Evolutionary conservation across 1,140 invertebrate genomes (phyloP), one percentile per base, ranked within the genome.

Genomic region (Micrasema longulum): DNA sequence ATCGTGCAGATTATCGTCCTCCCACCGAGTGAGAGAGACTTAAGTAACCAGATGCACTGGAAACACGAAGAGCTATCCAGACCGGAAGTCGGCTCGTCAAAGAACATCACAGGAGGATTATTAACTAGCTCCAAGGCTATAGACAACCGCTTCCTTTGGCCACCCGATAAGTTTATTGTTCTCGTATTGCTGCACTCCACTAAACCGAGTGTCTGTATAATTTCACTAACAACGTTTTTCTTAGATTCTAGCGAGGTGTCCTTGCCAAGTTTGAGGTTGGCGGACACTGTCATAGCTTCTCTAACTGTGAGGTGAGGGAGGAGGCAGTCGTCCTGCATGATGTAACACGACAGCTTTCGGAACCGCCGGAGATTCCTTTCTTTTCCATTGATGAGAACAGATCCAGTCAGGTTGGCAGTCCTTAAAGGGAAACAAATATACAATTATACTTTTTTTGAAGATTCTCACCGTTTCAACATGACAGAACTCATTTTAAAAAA

Each of bases 21-120:
- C 0, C 96, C 96, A 76, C 91, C 91, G 77, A 91, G 83, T 16
- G 91, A 90, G 72, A 93, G 82, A 0, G 92, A 92, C 82, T 96
- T 92, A 72, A 96, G 84, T 74, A 95, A 81, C 73, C 88, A 91
- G 75, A 97, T 90, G 82, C 95, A 95, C 82, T 97, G 95, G 79
- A 95, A 95, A 85, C 95, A 96, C 9, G 95, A 94, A 16, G 93
- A 94, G 79, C 94, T 97, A 80, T 98, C 96, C 79, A 97, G 85
- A 14, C 96, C 96, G 78, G 94, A 97, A n/a, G 96, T 98, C 1
- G 97, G 96, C 80, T 99, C 97, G 79, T 99, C 97, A 79, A 98
- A 97, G 83, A 98, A 97, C 92, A 99, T 96, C 20, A 98, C 91
- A 41, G 96, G 95, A 10, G 97, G 97, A 85, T 98, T 94, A 79